Evolutionary conservation across 2,113 vertebrate species (phyloP), one percentile per base, ranked within the genome.

Genomic region (Nycticorax nycticorax): DNA sequence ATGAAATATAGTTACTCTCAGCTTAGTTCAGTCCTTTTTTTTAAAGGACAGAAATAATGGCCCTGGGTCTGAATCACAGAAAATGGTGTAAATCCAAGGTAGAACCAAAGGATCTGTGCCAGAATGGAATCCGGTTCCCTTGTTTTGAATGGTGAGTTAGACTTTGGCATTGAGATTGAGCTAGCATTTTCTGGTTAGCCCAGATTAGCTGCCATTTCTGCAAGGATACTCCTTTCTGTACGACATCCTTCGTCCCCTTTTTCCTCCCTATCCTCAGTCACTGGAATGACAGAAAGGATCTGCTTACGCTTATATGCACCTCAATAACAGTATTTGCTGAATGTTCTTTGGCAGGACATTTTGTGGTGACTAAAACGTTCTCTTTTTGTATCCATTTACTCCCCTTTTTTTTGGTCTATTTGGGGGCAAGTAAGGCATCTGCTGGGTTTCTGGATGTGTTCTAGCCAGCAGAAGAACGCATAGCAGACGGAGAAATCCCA

Each of bases 241-340:
- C 87, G 50, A 39, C 30, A 15, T 91, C 37, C 57, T 93, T 95
- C 62, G 30, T 79, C 28, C 21, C 37, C 14, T 57, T 57, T 92
- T 82, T 56, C 39, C 23, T 45, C 19, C 32, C 12, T 37, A 39
- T 89, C 2, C 32, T 77, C 45, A 64, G 68, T 84, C n/a, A 55
- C 71, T 91, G 74, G 62, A 92, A 35, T 93, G 89, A 83, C 92
- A 91, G 77, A 97, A 96, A 52, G 37, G 84, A 89, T 96, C 84
- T 95, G 63, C 89, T 95, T 50, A 95, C 10, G 37, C 91, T 85
- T 89, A 78, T 24, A 43, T 89, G 91, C 86, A 85, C 89, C 89
- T 91, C 91, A 95, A 45, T 94, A 82, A 73, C 57, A 43, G 71
- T 21, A n/a, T 76, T 96, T 93, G 55, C 85, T 75, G 85, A 80